phyloP scores from a whole-genome alignment of 2,797 vertebrate species.

The Spinus olivaceus region DNA sequence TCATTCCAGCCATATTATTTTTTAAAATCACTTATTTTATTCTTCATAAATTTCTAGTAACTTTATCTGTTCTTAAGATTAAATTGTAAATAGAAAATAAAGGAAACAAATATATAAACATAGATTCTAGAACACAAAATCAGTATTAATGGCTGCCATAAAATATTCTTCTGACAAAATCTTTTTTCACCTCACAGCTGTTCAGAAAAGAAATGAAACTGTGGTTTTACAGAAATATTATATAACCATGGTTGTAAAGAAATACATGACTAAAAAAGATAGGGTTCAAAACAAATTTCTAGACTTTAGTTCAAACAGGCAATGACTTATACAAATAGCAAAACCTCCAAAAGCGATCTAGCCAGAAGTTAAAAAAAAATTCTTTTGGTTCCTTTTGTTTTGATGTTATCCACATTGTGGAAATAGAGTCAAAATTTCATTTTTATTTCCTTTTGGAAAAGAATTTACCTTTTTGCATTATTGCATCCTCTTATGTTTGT shows the following conservation, averaged over 20 bases:
- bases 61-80: background rate
- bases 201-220: background rate
- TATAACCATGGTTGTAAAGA: background rate
- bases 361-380: background rate
- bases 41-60: background rate
- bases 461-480: background rate
- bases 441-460: background rate
- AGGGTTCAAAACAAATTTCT: background rate
- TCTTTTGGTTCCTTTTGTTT: background rate
- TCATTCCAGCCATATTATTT: background rate
- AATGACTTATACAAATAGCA: background rate
- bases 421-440: background rate
- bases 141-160: background rate
- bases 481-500: accelerated
- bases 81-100: background rate
- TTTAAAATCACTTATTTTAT: background rate
- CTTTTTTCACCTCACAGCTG: background rate
- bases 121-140: background rate
- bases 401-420: background rate
- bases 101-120: background rate
- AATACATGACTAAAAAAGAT: background rate
- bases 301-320: background rate
- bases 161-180: background rate
- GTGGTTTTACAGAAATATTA: background rate
- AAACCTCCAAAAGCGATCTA: background rate